A percentile compares a stretch with the other conserved stretches of the same genome.
phyloP scores from a whole-genome alignment of 2,888 invertebrate genomes.

The Papilio demoleus region DNA sequence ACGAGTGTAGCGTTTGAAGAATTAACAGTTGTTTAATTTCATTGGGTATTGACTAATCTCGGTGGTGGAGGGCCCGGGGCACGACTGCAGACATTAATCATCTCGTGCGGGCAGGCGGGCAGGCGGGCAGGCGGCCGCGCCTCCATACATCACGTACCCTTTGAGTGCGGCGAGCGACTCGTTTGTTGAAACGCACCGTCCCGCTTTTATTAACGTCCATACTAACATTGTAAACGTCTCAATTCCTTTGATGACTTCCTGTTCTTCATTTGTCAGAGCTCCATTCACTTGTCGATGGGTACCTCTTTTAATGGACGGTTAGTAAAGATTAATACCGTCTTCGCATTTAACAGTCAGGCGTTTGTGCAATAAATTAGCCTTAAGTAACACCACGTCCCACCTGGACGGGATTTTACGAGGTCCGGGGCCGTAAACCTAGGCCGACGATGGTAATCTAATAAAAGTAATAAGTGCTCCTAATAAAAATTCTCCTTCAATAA shows the following conservation, averaged over 20 bases:
- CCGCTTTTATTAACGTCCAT: constrained; percentile 67
- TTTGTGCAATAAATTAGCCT: constrained; percentile 79
- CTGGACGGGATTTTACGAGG: constrained; percentile 67
- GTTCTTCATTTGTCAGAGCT: constrained; percentile 59
- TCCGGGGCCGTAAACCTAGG: constrained; percentile 64
- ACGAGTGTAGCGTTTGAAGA: constrained; percentile 50
- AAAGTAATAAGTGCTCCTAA: constrained; percentile 69
- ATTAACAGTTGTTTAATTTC: constrained; percentile 62
- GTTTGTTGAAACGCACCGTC: constrained; percentile 70
- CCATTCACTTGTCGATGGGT: constrained; percentile 43
- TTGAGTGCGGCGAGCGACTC: constrained; percentile 65
- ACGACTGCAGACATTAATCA: constrained; percentile 69
- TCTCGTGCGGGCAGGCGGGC: constrained; percentile 51
- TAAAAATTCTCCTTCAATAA: constrained; percentile 55
- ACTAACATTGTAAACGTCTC: constrained; percentile 75
- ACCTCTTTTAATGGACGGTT: constrained; percentile 66
- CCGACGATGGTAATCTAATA: constrained; percentile 62
- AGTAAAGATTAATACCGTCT: constrained; percentile 76
- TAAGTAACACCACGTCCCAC: constrained; percentile 78
- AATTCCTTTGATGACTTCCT: constrained; percentile 76
- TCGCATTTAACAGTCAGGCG: constrained; percentile 64
- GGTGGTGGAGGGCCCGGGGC: constrained; percentile 54
- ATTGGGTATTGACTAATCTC: constrained; percentile 47
- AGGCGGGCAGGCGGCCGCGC: constrained; percentile 45
- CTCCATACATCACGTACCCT: constrained; percentile 71